Evolutionary conservation across 2,113 vertebrate species (phyloP).

Genomic region (Paradoxurus hermaphroditus): DNA sequence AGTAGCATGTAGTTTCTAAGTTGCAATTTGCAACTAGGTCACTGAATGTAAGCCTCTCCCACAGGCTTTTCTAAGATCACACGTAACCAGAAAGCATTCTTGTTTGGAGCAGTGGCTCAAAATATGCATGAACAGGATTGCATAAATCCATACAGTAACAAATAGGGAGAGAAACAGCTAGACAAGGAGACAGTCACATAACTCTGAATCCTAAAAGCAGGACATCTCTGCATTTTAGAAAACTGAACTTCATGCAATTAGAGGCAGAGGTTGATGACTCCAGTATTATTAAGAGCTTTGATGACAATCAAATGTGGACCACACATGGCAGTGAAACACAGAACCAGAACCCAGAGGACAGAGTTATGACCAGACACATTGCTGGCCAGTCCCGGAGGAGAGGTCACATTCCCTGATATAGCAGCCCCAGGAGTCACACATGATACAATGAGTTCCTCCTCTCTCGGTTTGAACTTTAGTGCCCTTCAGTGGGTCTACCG

Average conservation of each 20-base stretch:
- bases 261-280: not conserved
- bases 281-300: not conserved
- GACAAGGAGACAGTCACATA: not conserved
- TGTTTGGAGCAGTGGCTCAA: not conserved
- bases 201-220: not conserved
- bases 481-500: too few species aligned
- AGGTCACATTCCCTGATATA: accelerated
- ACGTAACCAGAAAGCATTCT: not conserved
- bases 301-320: too few species aligned
- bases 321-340: not conserved
- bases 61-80: not conserved
- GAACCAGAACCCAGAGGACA: not conserved
- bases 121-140: not conserved
- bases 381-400: too few species aligned
- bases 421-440: not conserved
- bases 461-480: not conserved
- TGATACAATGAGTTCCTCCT: accelerated
- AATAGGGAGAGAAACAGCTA: not conserved
- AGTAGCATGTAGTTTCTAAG: not conserved
- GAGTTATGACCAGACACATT: not conserved
- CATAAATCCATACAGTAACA: not conserved
- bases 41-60: not conserved
- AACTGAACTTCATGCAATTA: not conserved
- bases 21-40: not conserved
- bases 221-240: not conserved